Evolutionary conservation across 1,140 invertebrate genomes (phyloP), one percentile per base, ranked within the genome.

Genomic region (Euschistus heros): DNA sequence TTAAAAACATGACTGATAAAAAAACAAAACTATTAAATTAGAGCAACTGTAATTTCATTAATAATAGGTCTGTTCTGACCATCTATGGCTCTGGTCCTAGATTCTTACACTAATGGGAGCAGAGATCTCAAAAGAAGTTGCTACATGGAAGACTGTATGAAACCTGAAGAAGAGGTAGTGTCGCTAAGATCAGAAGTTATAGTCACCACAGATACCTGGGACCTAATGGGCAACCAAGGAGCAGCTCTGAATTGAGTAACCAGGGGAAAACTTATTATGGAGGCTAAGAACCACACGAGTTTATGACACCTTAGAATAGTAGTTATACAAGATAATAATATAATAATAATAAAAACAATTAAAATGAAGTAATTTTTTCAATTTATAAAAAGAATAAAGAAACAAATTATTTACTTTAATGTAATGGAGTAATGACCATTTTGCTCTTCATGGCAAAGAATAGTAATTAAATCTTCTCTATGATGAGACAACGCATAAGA

Each of bases 381-480:
- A n/a, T 33, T 26, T 27, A 26, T 33, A 44, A 20, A 2, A 18
- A 22, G 5, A 47, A 46, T 5, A 63, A 1, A 57, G 13, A n/a
- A 42, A 18, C 17, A 18, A 64, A n/a, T 50, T 18, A 64, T 57
- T 60, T 61, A 65, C 64, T 65, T 65, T 7, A 65, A 33, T 42
- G 54, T 37, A 27, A 65, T 46, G 10, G 50, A 57, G 37, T 65
- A 61, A 33, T 65, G 64, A 30, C 30, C 24, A 27, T 60, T 37
- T 27, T 17, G 14, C 15, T 64, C 62, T 7, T 8, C 18, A 33
- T 24, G 17, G n/a, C 14, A 10, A 20, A 64, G 17, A 13, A 64
- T 54, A 6, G 27, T 26, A 30, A 64, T 46, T 54, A 64, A 37
- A 10, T 64, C 50, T 33, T 64, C 46, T 30, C n/a, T 42, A 17